Evolutionary conservation across 92 coral and sea anemone genomes (phyloP).

Genomic region (Ricordea florida): DNA sequence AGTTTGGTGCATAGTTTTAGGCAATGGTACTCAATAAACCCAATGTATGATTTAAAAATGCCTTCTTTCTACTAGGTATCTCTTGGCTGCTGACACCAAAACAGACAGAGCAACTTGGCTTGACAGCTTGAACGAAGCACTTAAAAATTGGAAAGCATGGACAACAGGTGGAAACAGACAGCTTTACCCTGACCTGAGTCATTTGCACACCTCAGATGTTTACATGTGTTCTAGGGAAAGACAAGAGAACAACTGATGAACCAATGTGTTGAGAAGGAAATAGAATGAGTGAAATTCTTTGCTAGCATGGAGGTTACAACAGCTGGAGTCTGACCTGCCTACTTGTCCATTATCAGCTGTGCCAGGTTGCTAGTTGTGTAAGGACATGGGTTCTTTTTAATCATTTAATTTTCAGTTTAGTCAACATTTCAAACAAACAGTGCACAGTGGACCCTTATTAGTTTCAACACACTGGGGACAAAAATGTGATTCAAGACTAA

Average conservation of each 20-base stretch:
- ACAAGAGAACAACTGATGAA: background rate
- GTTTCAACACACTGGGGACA: too few relatives aligned
- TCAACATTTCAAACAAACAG: too few relatives aligned
- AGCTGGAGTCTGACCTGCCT: too few relatives aligned
- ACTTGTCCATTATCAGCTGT: too few relatives aligned
- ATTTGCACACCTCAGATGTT: conserved; percentile 51
- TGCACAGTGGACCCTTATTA: too few relatives aligned
- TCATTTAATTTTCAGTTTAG: too few relatives aligned
- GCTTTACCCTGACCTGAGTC: conserved; percentile 70
- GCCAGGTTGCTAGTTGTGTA: too few relatives aligned
- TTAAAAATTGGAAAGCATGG: conserved; percentile 95
- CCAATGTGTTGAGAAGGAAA: background rate
- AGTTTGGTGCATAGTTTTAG: too few relatives aligned
- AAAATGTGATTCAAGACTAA: too few relatives aligned
- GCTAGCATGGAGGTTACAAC: too few relatives aligned
- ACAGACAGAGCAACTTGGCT: conserved; percentile 92
- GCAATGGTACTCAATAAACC: background rate
- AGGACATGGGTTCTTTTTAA: too few relatives aligned
- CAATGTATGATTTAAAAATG: background rate
- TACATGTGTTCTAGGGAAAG: conserved; percentile 45
- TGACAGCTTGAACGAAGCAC: conserved; percentile 90
- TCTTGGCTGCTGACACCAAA: conserved; percentile 93
- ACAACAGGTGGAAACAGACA: conserved; percentile 18
- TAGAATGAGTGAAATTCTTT: background rate
- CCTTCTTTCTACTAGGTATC: conserved; percentile 58